Evolutionary conservation across 2,888 invertebrate species (phyloP).

Genomic region (Pyralis farinalis): DNA sequence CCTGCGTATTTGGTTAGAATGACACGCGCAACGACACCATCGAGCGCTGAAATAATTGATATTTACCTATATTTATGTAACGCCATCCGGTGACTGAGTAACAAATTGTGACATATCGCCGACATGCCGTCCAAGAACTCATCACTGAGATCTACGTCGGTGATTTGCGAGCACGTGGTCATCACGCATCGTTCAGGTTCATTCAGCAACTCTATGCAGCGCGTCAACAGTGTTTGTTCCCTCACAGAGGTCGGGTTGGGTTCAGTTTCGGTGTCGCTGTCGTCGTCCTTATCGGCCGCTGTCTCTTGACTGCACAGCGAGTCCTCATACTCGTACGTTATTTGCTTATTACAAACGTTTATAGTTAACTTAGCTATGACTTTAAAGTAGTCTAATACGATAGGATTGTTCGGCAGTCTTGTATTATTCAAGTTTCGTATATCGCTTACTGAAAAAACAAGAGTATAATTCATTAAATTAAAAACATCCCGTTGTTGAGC

Average conservation of each 20-base stretch:
- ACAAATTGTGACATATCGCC: slow-evolving; percentile 90
- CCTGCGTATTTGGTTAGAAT: too few species aligned
- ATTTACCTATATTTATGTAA: slow-evolving; percentile 91
- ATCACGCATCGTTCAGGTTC: slow-evolving; percentile 71
- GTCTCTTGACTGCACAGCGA: slow-evolving; percentile 70
- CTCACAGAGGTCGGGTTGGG: slow-evolving; percentile 66
- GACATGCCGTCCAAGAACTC: slow-evolving; percentile 85
- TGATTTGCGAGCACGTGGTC: slow-evolving; percentile 67
- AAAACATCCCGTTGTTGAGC: too few species aligned
- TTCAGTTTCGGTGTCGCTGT: slow-evolving; percentile 80
- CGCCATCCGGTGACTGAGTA: slow-evolving; percentile 90
- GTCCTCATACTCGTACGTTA: slow-evolving; percentile 65
- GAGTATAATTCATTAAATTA: slow-evolving; percentile 3
- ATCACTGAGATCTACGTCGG: slow-evolving; percentile 72
- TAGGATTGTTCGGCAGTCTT: slow-evolving; percentile 79
- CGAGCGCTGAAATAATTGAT: too few species aligned
- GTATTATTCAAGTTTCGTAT: slow-evolving; percentile 72
- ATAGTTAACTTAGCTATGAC: slow-evolving; percentile 65
- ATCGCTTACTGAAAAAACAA: slow-evolving; percentile 58
- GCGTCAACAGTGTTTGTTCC: slow-evolving; percentile 71
- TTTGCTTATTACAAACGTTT: slow-evolving; percentile 67
- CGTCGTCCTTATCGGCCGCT: slow-evolving; percentile 77
- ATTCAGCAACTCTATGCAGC: slow-evolving; percentile 85
- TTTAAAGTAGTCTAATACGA: slow-evolving; percentile 60
- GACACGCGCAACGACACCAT: too few species aligned